Evolutionary conservation across 1,140 invertebrate genomes (phyloP).

Genomic region (Meloidogyne chitwoodi): DNA sequence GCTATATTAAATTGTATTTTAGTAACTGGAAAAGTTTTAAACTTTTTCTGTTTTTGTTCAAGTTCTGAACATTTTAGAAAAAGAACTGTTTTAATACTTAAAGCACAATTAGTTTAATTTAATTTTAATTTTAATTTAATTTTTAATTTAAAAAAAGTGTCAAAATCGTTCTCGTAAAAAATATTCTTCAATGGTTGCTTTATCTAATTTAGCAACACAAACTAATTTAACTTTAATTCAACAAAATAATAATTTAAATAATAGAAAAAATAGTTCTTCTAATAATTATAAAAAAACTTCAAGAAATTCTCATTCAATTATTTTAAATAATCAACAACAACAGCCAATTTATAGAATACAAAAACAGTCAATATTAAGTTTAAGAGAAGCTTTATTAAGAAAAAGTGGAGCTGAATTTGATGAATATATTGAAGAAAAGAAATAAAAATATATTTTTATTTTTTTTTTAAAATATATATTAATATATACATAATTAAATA

Average conservation of each 20-base stretch:
- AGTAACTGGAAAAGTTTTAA: constrained; percentile 41
- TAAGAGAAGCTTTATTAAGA: constrained; percentile 8
- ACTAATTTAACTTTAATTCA: constrained; percentile 9
- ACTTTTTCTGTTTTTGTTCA: constrained; percentile 44
- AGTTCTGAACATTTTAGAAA: constrained; percentile 44
- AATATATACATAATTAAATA: too few relatives aligned
- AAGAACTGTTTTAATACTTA: constrained; percentile 37
- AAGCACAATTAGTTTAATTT: constrained; percentile 35
- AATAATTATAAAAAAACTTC: not conserved
- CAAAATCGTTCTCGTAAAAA: constrained; percentile 29
- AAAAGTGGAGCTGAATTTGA: constrained; percentile 13
- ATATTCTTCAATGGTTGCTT: constrained; percentile 23
- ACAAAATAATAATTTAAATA: not conserved
- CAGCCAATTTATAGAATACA: constrained; percentile 2
- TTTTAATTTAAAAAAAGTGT: constrained; percentile 17
- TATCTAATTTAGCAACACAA: constrained; percentile 12
- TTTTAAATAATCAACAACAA: not conserved
- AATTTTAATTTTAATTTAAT: not conserved
- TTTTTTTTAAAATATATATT: too few relatives aligned
- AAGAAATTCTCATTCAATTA: not conserved
- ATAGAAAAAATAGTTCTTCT: not conserved
- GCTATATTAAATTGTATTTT: constrained; percentile 38
- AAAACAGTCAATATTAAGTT: constrained; percentile 6
- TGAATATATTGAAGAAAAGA: not conserved
- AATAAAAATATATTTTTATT: too few relatives aligned